Percentiles rank a stretch among this genome's conserved stretches.
phyloP scores from a whole-genome alignment of 2,113 vertebrate genomes.

The Odobenus rosmarus region DNA sequence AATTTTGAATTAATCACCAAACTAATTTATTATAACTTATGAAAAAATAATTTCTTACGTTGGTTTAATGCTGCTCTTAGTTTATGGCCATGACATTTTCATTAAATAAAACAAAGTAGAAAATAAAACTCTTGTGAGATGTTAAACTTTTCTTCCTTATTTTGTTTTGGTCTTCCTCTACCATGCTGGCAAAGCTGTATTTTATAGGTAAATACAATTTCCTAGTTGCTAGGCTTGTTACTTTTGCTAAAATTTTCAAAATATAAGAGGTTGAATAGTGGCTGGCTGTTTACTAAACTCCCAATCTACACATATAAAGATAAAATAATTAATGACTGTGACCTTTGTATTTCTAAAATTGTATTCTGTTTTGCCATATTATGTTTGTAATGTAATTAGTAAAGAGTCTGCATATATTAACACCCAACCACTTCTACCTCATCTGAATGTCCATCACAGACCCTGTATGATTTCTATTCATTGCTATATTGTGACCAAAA shows the following conservation, averaged over 20 bases:
- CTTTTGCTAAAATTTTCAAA: not conserved
- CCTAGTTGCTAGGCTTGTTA: not conserved
- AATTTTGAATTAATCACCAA: constrained; percentile 15
- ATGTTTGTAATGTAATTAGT: not conserved
- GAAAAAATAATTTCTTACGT: not conserved
- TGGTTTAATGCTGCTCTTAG: not conserved
- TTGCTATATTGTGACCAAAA: not conserved
- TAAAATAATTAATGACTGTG: not conserved
- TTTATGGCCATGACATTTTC: not conserved
- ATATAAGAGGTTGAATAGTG: not conserved
- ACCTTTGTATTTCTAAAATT: not conserved
- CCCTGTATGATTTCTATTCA: not conserved
- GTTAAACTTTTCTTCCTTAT: not conserved
- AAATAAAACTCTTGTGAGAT: not conserved
- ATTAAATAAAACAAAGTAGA: not conserved
- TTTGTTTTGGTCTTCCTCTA: not conserved
- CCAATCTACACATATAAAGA: not conserved
- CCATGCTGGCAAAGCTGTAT: not conserved
- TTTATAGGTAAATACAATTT: not conserved
- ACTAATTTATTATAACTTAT: not conserved
- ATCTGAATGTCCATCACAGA: not conserved
- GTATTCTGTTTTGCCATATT: not conserved
- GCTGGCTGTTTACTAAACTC: not conserved
- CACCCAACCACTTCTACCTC: not conserved
- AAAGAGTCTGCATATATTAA: not conserved